Conservation (phyloP, 2,797 vertebrate species). For the Rhinoraja longicauda region DNA sequence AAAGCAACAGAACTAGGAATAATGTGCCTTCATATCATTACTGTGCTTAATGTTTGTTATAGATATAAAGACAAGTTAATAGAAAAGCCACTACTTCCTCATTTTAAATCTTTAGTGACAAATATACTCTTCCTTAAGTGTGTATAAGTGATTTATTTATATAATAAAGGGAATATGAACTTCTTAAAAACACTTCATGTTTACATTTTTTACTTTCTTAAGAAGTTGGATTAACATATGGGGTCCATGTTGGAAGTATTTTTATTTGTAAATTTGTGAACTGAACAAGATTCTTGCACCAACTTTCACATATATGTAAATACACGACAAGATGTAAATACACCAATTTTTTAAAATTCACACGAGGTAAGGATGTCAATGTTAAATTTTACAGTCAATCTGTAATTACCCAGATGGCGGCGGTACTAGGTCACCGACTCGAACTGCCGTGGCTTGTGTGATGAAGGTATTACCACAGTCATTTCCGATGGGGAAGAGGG, state of each 20-base stretch:
- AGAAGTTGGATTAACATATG: not conserved
- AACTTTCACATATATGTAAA: not conserved
- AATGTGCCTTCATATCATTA: conserved; percentile 23
- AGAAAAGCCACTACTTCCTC: conserved; percentile 9
- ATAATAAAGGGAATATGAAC: conserved; percentile 25
- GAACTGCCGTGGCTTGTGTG: too few species aligned
- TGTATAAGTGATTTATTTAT: conserved; percentile 27
- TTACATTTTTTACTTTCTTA: not conserved
- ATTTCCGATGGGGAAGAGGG: too few species aligned
- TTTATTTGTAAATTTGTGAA: not conserved
- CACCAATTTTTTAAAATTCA: too few species aligned
- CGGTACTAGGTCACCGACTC: too few species aligned
- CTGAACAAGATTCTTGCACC: not conserved
- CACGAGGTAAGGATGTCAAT: too few species aligned
- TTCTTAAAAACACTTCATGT: not conserved
- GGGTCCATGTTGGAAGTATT: too few species aligned
- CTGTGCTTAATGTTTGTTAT: conserved; percentile 3
- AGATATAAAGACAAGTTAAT: not conserved
- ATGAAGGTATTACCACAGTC: too few species aligned
- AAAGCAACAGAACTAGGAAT: not conserved
- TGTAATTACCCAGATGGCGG: too few species aligned
- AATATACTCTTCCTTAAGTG: conserved; percentile 1
- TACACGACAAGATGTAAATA: not conserved
- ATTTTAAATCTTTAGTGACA: conserved; percentile 10
- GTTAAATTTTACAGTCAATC: too few species aligned